A percentile compares a stretch with the other conserved stretches of the same genome.
Evolutionary conservation across 2,888 invertebrate genomes (phyloP).

Genomic region (Syrista parreyssii): DNA sequence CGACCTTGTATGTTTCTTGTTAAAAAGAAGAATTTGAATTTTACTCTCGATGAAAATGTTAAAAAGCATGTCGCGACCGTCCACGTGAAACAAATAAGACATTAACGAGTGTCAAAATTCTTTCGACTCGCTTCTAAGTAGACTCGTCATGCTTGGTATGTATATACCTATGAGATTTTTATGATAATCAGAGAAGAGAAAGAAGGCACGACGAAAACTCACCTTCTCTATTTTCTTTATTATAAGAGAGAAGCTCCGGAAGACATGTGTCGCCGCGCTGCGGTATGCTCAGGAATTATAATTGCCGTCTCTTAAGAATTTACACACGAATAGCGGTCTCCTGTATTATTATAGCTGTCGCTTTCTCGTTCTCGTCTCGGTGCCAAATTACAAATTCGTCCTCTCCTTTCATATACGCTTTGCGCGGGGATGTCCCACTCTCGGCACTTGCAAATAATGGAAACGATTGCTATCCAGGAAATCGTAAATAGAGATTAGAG

Average conservation of each 20-base stretch:
- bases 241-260: neutral
- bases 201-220: neutral
- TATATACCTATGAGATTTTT: slow-evolving; percentile 8
- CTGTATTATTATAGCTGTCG: neutral
- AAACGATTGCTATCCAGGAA: slow-evolving; percentile 9
- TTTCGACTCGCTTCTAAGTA: neutral
- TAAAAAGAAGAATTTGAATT: neutral
- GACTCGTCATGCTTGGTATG: neutral
- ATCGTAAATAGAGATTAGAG: slow-evolving; percentile 38
- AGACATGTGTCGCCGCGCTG: slow-evolving; percentile 13
- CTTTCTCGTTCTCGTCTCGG: neutral
- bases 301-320: slow-evolving; percentile 6
- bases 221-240: neutral
- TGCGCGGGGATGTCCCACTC: neutral
- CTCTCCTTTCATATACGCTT: neutral
- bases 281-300: slow-evolving; percentile 12
- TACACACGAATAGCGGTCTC: neutral
- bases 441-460: neutral
- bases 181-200: slow-evolving; percentile 10
- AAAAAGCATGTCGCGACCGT: neutral
- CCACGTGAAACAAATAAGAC: neutral
- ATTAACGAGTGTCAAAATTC: neutral
- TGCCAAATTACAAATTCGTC: neutral
- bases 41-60: neutral
- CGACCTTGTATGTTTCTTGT: neutral